Percentiles rank a stretch among this genome's conserved stretches.
These are phyloP conservation scores for Diloba caeruleocephala DNA, from an alignment of 2,888 invertebrate species.

Conservation along the genomic window DNA sequence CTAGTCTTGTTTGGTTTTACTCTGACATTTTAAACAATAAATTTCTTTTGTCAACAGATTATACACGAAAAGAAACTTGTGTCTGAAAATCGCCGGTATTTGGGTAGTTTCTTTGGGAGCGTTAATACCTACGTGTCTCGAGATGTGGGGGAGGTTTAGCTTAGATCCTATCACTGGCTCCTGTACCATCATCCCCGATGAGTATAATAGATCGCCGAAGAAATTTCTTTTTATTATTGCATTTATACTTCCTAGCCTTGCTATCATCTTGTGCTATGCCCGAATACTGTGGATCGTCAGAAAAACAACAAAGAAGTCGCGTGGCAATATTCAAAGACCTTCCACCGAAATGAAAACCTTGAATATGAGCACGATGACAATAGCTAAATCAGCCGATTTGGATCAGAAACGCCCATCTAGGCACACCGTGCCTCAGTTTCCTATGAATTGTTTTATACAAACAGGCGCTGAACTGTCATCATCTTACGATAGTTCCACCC, in stretches of 20 bases:
- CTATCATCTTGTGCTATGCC: constrained; percentile 95
- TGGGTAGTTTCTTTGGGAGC: constrained; percentile 92
- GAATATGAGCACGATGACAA: constrained; percentile 55
- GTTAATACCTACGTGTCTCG: constrained; percentile 92
- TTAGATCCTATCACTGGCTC: constrained; percentile 92
- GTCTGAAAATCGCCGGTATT: constrained; percentile 91
- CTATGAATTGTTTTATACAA: constrained; percentile 54
- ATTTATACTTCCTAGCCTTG: constrained; percentile 94
- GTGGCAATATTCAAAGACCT: constrained; percentile 66
- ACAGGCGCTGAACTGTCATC: constrained; percentile 70
- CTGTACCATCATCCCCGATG: constrained; percentile 93
- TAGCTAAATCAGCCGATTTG: constrained; percentile 42
- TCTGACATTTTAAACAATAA: no score
- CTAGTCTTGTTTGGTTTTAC: no score
- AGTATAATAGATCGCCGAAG: constrained; percentile 92
- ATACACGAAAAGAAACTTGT: constrained; percentile 91
- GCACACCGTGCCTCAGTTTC: constrained; percentile 37
- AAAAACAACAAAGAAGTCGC: constrained; percentile 90
- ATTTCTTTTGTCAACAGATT: constrained; percentile 84
- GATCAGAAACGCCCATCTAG: constrained; percentile 52
- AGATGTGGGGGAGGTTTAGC: constrained; percentile 94
- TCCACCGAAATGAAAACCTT: constrained; percentile 68
- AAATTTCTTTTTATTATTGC: constrained; percentile 94
- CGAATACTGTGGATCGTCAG: constrained; percentile 94
- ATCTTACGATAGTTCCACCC: constrained; percentile 57